phyloP scores from a whole-genome alignment of 2,113 vertebrate species.

The Plectropomus leopardus region DNA sequence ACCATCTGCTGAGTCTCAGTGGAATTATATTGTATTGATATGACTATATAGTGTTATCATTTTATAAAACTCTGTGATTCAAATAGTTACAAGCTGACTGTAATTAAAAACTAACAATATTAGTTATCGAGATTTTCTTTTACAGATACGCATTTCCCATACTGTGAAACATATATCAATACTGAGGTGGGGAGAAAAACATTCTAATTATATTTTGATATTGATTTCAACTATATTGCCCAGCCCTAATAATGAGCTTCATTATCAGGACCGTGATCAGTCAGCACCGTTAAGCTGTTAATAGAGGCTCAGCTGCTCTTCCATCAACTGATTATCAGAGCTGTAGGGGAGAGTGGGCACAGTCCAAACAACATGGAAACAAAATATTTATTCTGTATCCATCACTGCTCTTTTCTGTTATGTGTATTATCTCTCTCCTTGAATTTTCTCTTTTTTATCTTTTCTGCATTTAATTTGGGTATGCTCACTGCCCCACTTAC shows the following conservation, averaged over 20 bases:
- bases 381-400: slow-evolving; percentile 3
- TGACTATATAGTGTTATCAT: neutral
- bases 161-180: neutral
- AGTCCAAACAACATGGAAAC: slow-evolving; percentile 11
- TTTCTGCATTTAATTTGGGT: neutral
- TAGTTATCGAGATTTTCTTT: neutral
- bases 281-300: slow-evolving; percentile 22
- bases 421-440: neutral
- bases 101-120: slow-evolving; percentile 1
- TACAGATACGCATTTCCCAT: neutral
- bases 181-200: neutral
- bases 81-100: neutral
- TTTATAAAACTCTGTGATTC: neutral
- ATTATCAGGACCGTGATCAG: slow-evolving; percentile 8
- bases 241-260: neutral
- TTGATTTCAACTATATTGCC: neutral
- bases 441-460: neutral
- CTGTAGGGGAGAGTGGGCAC: neutral
- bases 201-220: neutral
- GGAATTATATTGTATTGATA: neutral
- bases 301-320: slow-evolving; percentile 11
- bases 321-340: slow-evolving; percentile 32
- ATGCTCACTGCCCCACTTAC: neutral
- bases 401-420: neutral
- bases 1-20: neutral